Base-by-base conservation (phyloP, 30 jellyfish, hydroid and myxozoan genomes). In the Mastigias papua region DNA sequence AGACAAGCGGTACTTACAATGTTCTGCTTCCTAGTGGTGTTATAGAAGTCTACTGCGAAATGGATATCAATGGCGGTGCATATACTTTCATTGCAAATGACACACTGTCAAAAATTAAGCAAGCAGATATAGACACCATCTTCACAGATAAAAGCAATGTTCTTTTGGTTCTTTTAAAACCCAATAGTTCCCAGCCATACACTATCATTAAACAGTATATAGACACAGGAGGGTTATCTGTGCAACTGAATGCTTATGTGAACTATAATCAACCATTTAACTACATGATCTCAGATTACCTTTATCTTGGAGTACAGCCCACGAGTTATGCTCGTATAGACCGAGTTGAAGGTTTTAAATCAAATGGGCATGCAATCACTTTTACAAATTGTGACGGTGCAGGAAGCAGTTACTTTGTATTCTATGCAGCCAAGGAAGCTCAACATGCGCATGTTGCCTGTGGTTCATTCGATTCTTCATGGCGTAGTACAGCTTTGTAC, bases 61-160 rank as follows among this genome's bases (percentile, higher is more conserved):
- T 85, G 94, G 94, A 35, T 46, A 85, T 66, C 30, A 85, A 85
- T 27, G 94, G 94, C 0, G 94, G 94, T 30, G 88, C 82, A 1
- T 85, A 85, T 76, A 85, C 94, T 30, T 85, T 85, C 71, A 34
- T 72, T 42, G 48, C 94, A 13, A 26, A 29, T 2, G 58, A 51
- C 11, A 13, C 72, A 6, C 27, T 85, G 68, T 30, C 88, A 48
- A 71, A 28, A 58, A 46, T 85, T 51, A 49, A 46, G 22, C 81
- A 64, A 34, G 26, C 69, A 60, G 93, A 84, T 60, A 30, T 86
- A 21, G 63, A 63, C 74, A 11, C 7, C 31, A 37, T 86, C 70
- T 73, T 86, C 72, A 63, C 84, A 11, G 61, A 33, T 66, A 62
- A 49, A 66, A 79, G 31, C 30, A 73, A 76, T 63, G 95, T 86